Evolutionary conservation across 1,140 invertebrate genomes (phyloP).

Genomic region (Bursaphelenchus mucronatus): DNA sequence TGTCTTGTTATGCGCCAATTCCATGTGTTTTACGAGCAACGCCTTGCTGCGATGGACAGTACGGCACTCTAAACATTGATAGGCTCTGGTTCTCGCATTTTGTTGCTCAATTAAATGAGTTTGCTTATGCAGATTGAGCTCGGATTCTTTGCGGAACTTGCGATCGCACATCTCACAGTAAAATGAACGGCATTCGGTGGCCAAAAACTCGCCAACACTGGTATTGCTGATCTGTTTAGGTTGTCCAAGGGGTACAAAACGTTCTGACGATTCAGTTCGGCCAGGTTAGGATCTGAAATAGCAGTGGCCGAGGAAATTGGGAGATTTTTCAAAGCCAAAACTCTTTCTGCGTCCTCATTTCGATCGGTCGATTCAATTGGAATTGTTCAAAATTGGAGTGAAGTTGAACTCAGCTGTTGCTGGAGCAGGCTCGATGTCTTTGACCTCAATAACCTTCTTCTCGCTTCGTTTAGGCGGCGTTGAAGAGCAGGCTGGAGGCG

Average conservation of each 20-base stretch:
- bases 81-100: conserved; percentile 29
- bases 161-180: conserved; percentile 49
- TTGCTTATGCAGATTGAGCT: conserved; percentile 50
- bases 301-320: conserved; percentile 3
- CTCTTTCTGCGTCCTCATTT: too few species aligned
- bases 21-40: conserved; percentile 43
- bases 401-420: conserved; percentile 6
- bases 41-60: conserved; percentile 31
- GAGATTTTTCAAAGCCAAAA: too few species aligned
- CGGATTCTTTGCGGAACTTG: conserved; percentile 53
- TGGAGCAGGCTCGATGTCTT: conserved; percentile 8
- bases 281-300: neutral
- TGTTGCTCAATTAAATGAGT: conserved; percentile 57
- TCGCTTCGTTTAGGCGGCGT: conserved; percentile 12
- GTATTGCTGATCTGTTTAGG: conserved; percentile 9
- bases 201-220: conserved; percentile 27
- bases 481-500: conserved; percentile 50
- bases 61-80: conserved; percentile 46
- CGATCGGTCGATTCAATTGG: neutral
- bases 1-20: conserved; percentile 24
- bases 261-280: neutral
- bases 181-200: conserved; percentile 32
- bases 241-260: neutral
- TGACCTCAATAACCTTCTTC: neutral
- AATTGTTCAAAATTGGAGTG: neutral